phyloP scores from a whole-genome alignment of 2,113 vertebrate genomes.

The Dicentrarchus labrax region DNA sequence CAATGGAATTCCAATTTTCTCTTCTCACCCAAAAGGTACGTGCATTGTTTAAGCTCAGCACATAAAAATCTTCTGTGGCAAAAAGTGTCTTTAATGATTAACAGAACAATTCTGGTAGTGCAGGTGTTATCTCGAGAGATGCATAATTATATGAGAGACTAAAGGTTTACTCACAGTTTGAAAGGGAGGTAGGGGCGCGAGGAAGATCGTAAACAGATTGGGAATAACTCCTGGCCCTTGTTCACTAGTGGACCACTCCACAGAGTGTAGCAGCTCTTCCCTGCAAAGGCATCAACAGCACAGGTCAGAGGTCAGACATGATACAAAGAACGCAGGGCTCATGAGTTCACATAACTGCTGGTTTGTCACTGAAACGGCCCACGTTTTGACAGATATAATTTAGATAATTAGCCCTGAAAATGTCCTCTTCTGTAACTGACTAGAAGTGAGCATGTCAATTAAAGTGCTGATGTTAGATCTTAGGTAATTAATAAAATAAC shows the following conservation, averaged over 20 bases:
- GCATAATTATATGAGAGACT: not conserved
- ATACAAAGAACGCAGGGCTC: not conserved
- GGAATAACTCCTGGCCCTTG: constrained; percentile 92
- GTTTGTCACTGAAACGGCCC: not conserved
- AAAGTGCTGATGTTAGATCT: not conserved
- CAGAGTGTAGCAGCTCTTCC: constrained; percentile 88
- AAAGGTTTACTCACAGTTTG: constrained; percentile 90
- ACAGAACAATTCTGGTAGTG: not conserved
- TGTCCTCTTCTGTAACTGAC: not conserved
- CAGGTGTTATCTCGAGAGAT: not conserved
- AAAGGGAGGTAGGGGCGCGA: constrained; percentile 88
- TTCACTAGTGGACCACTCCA: constrained; percentile 95
- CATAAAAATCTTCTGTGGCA: not conserved
- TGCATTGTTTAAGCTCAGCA: not conserved
- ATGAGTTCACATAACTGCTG: not conserved
- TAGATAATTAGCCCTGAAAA: not conserved
- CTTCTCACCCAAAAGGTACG: not conserved
- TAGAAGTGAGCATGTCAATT: not conserved
- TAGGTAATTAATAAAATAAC: not conserved
- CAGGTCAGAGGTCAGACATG: constrained; percentile 22
- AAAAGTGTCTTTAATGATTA: constrained; percentile 38
- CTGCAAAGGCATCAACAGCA: constrained; percentile 75
- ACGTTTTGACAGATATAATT: not conserved
- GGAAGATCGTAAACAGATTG: constrained; percentile 89
- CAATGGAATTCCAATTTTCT: not conserved